Evolutionary conservation across 37 sponge, comb jelly and placozoan species (phyloP).

Genomic region (Sycon ciliatum): DNA sequence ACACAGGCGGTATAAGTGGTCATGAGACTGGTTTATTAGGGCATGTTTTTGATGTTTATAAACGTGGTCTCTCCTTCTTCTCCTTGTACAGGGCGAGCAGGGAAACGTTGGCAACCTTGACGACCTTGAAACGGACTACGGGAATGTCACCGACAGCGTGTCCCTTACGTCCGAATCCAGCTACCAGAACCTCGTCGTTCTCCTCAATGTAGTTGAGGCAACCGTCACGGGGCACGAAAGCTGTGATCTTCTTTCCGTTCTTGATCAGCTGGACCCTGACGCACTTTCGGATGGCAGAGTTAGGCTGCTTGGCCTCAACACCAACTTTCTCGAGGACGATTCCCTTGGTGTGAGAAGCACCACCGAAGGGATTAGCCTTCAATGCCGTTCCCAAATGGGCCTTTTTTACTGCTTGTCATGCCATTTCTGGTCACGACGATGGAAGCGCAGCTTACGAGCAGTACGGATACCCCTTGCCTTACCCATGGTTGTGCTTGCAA

Average conservation of each 20-base stretch:
- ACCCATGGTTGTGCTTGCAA: too few species aligned
- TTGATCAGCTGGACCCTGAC: constrained; percentile 96
- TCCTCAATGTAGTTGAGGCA: constrained; percentile 97
- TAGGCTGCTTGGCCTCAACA: constrained; percentile 98
- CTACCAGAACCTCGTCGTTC: constrained; percentile 93
- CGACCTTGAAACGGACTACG: constrained; percentile 96
- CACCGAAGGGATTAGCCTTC: constrained; percentile 99
- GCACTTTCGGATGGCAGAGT: constrained; percentile 96
- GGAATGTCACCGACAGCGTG: constrained; percentile 99
- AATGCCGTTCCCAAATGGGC: constrained; percentile 75
- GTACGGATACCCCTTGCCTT: constrained; percentile 90
- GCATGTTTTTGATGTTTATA: too few species aligned
- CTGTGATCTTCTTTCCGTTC: constrained; percentile 99
- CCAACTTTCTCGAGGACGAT: constrained; percentile 99
- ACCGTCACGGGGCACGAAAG: constrained; percentile 95
- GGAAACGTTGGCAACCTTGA: constrained; percentile 94
- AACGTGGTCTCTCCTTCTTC: constrained; percentile 93
- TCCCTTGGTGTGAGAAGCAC: constrained; percentile 97
- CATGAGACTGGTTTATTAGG: too few species aligned
- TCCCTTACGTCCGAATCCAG: constrained; percentile 94
- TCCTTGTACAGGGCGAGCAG: constrained; percentile 82
- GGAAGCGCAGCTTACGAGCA: constrained; percentile 77
- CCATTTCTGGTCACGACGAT: constrained; percentile 82
- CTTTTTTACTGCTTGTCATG: constrained; percentile 90
- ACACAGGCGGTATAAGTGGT: too few species aligned